Evolutionary conservation across 2,888 invertebrate species (phyloP).

Genomic region (Drosophila paramelanica): DNA sequence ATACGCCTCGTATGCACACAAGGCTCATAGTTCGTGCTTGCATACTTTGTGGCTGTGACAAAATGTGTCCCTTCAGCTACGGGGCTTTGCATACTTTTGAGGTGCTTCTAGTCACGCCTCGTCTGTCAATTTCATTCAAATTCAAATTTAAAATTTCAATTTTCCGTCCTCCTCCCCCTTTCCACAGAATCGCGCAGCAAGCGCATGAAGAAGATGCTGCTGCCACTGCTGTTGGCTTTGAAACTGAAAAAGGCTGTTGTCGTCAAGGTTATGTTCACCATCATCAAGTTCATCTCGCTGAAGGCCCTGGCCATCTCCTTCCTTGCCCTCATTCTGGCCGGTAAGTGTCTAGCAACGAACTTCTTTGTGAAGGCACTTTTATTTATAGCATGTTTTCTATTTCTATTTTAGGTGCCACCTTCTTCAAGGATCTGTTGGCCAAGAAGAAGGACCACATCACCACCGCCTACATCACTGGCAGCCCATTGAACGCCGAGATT

Average conservation of each 20-base stretch:
- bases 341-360: slow-evolving; percentile 73
- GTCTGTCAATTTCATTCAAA: slow-evolving; percentile 3
- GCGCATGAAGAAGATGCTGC: slow-evolving; percentile 87
- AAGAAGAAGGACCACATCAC: slow-evolving; percentile 85
- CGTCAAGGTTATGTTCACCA: slow-evolving; percentile 87
- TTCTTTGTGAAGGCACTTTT: not conserved
- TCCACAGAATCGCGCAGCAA: slow-evolving; percentile 86
- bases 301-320: slow-evolving; percentile 88
- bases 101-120: slow-evolving; percentile 14
- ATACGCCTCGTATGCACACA: slow-evolving; percentile 33
- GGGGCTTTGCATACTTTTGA: slow-evolving; percentile 45
- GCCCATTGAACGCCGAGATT: slow-evolving; percentile 85
- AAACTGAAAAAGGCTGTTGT: slow-evolving; percentile 88
- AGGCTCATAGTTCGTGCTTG: slow-evolving; percentile 18
- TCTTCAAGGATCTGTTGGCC: slow-evolving; percentile 85
- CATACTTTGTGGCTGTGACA: slow-evolving; percentile 41
- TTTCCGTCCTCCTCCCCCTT: too few relatives aligned
- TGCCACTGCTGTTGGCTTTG: slow-evolving; percentile 88
- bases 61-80: not conserved
- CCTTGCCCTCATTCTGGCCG: slow-evolving; percentile 87
- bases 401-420: slow-evolving; percentile 80
- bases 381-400: not conserved
- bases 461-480: slow-evolving; percentile 85
- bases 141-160: not conserved
- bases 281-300: slow-evolving; percentile 88